Evolutionary conservation across 2,113 vertebrate genomes (phyloP), one percentile per base, ranked within the genome.

Genomic region (Oostethus manadensis): DNA sequence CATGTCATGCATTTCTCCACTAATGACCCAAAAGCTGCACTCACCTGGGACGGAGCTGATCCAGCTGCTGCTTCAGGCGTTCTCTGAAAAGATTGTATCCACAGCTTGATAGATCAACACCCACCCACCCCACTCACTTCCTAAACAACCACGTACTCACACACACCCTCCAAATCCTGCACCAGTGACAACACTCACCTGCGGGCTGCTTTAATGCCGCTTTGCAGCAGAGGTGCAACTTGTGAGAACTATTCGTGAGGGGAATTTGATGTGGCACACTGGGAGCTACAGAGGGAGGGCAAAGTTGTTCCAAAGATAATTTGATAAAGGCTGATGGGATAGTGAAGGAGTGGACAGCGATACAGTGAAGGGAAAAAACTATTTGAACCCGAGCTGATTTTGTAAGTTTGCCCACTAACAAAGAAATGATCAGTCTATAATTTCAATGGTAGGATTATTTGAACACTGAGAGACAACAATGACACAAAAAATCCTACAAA

Each of bases 31-130:
- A 44, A 62, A 45, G n/a, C 16, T 4, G 46, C 17, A 73, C 84
- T 86, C 82, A 86, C 84, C 80, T 82, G 83, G 46, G 44, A 3
- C 67, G 22, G 43, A 62, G 68, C 59, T 66, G 68, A 42, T 70
- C 66, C 73, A 75, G 69, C 66, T 77, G 83, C 45, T 54, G 56
- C 59, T 62, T 3, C 62, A 49, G 35, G 17, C 10, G 46, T 17
- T 60, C 38, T 48, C 51, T 59, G 47, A 6, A 63, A 22, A 21
- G 44, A 15, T 58, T 58, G 40, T 2, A 10, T 13, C 42, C 62
- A 49, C 44, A 47, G 44, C 44, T 35, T 38, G n/a, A 50, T 53
- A 10, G 68, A 63, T 42, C 53, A n/a, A n/a, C n/a, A n/a, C 53
- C n/a, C 33, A 20, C 53, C 53, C 69, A 42, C 69, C 61, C 49